phyloP scores from a whole-genome alignment of 1,140 invertebrate species.

The Samia ricini region DNA sequence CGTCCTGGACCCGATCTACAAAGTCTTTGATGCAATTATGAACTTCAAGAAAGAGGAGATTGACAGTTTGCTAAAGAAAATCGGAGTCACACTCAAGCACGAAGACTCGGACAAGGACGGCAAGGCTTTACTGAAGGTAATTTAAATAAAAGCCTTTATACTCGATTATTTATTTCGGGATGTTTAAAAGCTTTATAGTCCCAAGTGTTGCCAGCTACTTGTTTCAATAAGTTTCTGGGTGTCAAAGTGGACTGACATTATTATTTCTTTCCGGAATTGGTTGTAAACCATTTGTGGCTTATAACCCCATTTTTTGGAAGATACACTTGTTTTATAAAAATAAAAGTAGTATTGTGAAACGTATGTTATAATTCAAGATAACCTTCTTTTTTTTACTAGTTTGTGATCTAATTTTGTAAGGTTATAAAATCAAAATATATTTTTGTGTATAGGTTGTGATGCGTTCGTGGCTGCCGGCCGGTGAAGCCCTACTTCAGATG shows the following conservation, averaged over 20 bases:
- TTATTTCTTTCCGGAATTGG: constrained; percentile 50
- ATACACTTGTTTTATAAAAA: constrained; percentile 26
- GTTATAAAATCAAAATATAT: neutral
- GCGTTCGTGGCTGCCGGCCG: constrained; percentile 99
- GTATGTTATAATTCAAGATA: neutral
- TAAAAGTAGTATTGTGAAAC: neutral
- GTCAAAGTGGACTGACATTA: constrained; percentile 51
- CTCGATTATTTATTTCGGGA: too few relatives aligned
- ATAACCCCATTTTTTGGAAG: constrained; percentile 47
- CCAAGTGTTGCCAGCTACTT: constrained; percentile 53
- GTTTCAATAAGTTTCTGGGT: constrained; percentile 38
- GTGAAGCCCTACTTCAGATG: constrained; percentile 99
- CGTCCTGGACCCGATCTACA: constrained; percentile 99
- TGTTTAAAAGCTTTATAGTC: constrained; percentile 22
- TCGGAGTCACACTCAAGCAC: constrained; percentile 93
- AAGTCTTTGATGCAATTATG: constrained; percentile 98
- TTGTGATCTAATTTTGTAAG: neutral
- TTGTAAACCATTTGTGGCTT: constrained; percentile 30
- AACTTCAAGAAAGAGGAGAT: constrained; percentile 98
- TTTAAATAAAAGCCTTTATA: neutral
- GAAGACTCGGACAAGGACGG: constrained; percentile 98
- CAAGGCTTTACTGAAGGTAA: constrained; percentile 90
- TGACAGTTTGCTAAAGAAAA: constrained; percentile 89
- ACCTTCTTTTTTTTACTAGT: neutral
- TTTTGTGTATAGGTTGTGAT: constrained; percentile 88